Conservation (phyloP, 1,140 invertebrate species). For the Oryctes rhinoceros region DNA sequence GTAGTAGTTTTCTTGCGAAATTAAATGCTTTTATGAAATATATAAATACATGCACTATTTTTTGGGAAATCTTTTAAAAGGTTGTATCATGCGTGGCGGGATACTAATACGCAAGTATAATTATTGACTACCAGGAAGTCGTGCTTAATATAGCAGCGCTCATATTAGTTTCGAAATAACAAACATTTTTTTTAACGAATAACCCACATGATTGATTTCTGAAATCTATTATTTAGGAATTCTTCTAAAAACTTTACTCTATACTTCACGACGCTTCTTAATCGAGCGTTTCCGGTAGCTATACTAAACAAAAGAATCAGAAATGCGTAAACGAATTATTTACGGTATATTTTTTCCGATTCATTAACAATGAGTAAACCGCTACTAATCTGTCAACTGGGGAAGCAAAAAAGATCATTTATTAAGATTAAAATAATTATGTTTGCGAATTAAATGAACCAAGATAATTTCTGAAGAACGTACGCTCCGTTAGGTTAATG, state of each 20-base stretch:
- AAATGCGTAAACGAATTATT: not conserved
- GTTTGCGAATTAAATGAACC: not conserved
- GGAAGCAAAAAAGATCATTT: conserved; percentile 1
- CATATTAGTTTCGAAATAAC: no score
- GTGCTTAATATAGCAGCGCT: no score
- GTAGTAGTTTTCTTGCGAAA: no score
- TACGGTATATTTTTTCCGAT: conserved; percentile 15
- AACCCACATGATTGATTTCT: not conserved
- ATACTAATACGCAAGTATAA: no score
- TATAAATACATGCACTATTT: no score
- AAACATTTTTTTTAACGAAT: no score
- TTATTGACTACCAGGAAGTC: no score
- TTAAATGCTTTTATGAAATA: no score
- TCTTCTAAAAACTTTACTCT: not conserved
- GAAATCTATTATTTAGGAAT: not conserved
- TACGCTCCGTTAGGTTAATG: not conserved
- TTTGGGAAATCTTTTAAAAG: no score
- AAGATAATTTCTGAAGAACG: not conserved
- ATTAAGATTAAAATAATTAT: conserved; percentile 15
- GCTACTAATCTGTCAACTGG: not conserved
- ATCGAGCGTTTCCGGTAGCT: not conserved
- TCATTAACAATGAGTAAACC: not conserved
- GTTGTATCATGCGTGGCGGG: no score
- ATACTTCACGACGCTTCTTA: not conserved
- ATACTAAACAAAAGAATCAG: not conserved